Evolutionary conservation across 2,888 invertebrate species (phyloP).

Genomic region (Lycia hirtaria): DNA sequence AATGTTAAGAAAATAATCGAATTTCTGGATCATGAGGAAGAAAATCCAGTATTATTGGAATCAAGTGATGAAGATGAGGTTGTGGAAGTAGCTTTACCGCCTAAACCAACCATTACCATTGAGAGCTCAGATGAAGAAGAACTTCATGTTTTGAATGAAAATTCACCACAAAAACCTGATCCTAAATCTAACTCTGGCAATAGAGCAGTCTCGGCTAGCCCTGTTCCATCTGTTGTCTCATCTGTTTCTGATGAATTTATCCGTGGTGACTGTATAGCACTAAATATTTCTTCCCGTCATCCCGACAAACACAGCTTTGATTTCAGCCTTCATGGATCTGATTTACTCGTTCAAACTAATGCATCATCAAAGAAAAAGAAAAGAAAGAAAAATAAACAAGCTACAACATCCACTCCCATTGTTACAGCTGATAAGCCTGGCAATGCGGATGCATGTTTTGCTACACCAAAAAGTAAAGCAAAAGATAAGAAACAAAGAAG

Average conservation of each 20-base stretch:
- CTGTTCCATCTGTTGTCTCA: slow-evolving; percentile 79
- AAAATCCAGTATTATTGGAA: slow-evolving; percentile 59
- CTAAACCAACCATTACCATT: slow-evolving; percentile 78
- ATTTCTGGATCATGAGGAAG: slow-evolving; percentile 65
- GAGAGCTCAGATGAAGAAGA: slow-evolving; percentile 82
- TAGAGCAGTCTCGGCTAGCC: slow-evolving; percentile 70
- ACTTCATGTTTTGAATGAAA: slow-evolving; percentile 51
- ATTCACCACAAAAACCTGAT: slow-evolving; percentile 43
- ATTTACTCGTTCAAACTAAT: slow-evolving; percentile 65
- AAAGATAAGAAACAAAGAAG: slow-evolving; percentile 74
- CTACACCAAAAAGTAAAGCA: slow-evolving; percentile 79
- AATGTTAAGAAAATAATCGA: slow-evolving; percentile 66
- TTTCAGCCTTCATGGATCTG: slow-evolving; percentile 79
- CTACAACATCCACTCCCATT: slow-evolving; percentile 63
- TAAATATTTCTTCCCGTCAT: slow-evolving; percentile 76
- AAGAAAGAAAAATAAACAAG: slow-evolving; percentile 72
- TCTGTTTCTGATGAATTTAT: slow-evolving; percentile 82
- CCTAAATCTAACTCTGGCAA: slow-evolving; percentile 46
- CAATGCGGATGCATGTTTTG: slow-evolving; percentile 66
- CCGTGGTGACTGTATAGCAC: slow-evolving; percentile 77
- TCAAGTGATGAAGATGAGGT: slow-evolving; percentile 82
- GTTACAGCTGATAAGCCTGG: slow-evolving; percentile 42
- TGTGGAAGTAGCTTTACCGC: slow-evolving; percentile 75
- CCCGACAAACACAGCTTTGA: slow-evolving; percentile 74
- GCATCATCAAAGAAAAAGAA: slow-evolving; percentile 74